These are phyloP conservation scores for Elgaria multicarinata DNA, from an alignment of 2,113 vertebrate species.

Conservation along the genomic window DNA sequence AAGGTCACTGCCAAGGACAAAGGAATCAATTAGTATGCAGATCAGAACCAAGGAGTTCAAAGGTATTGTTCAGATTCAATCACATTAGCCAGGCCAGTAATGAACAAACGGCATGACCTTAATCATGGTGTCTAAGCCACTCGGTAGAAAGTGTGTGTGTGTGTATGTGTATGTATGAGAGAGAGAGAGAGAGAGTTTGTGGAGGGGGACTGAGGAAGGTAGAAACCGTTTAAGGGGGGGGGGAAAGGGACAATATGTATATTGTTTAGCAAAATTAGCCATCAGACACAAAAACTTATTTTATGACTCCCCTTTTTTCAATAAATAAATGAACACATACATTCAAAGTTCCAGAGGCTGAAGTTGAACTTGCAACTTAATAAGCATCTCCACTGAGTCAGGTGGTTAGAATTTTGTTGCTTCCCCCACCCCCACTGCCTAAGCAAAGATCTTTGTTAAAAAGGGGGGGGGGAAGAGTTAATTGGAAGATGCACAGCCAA, in stretches of 20 bases:
- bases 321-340: no score
- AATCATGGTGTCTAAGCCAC: slow-evolving; percentile 84
- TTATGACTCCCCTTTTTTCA: background rate
- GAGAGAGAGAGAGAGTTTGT: background rate
- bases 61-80: slow-evolving; percentile 96
- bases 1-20: slow-evolving; percentile 92
- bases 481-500: slow-evolving; percentile 49
- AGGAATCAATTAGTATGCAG: slow-evolving; percentile 95
- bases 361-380: slow-evolving; percentile 60
- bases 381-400: slow-evolving; percentile 43
- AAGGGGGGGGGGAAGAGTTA: no score
- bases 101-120: slow-evolving; percentile 90
- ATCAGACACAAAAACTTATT: slow-evolving; percentile 51
- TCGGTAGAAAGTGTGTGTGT: slow-evolving; percentile 65
- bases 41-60: slow-evolving; percentile 92
- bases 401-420: background rate
- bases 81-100: slow-evolving; percentile 92
- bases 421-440: no score
- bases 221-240: slow-evolving; percentile 39
- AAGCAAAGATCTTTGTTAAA: slow-evolving; percentile 30
- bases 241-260: slow-evolving; percentile 24
- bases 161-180: slow-evolving; percentile 27
- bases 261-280: slow-evolving; percentile 52
- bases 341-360: slow-evolving; percentile 46
- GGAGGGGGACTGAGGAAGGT: slow-evolving; percentile 31